A percentile compares a stretch with the other conserved stretches of the same genome.
Evolutionary conservation across 2,797 vertebrate genomes (phyloP).

Genomic region (Lagocephalus sceleratus): DNA sequence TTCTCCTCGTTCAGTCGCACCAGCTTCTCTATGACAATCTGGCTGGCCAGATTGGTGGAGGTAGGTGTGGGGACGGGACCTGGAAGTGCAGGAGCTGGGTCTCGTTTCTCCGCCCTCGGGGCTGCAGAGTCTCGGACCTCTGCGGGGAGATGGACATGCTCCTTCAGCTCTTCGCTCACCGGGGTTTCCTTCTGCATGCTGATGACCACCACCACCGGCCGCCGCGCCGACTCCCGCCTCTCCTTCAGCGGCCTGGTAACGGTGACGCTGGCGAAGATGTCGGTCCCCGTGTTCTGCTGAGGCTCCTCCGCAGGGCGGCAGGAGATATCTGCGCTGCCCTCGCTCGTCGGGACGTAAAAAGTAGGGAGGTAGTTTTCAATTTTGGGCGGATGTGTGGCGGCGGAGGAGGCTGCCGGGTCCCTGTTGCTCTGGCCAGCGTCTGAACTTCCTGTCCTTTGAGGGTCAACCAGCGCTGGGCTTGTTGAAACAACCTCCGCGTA

Average conservation of each 20-base stretch:
- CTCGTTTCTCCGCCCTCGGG: constrained; percentile 41
- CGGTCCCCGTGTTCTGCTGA: constrained; percentile 45
- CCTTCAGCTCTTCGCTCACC: constrained; percentile 36
- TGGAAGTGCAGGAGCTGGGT: constrained; percentile 6
- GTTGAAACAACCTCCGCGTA: constrained; percentile 19
- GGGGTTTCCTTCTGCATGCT: constrained; percentile 77
- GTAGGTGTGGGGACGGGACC: constrained; percentile 14
- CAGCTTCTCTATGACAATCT: constrained; percentile 69
- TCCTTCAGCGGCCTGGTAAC: constrained; percentile 55
- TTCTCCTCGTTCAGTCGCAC: constrained; percentile 88
- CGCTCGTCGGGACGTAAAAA: constrained; percentile 86
- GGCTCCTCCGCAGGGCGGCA: constrained; percentile 51
- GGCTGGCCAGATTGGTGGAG: constrained; percentile 36
- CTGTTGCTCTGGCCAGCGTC: constrained; percentile 17
- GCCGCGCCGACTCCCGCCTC: constrained; percentile 51
- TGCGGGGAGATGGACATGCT: constrained; percentile 25
- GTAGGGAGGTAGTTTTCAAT: constrained; percentile 81
- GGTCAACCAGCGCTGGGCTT: constrained; percentile 29
- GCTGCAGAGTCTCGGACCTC: constrained; percentile 47
- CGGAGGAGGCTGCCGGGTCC: constrained; percentile 20
- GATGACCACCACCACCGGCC: constrained; percentile 79
- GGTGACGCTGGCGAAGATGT: constrained; percentile 11
- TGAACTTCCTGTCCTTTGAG: constrained; percentile 12
- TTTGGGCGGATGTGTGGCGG: constrained; percentile 53
- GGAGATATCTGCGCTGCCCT: constrained; percentile 37